Base-by-base conservation (phyloP, 2,797 vertebrate species). In the Syngnathus acus region DNA sequence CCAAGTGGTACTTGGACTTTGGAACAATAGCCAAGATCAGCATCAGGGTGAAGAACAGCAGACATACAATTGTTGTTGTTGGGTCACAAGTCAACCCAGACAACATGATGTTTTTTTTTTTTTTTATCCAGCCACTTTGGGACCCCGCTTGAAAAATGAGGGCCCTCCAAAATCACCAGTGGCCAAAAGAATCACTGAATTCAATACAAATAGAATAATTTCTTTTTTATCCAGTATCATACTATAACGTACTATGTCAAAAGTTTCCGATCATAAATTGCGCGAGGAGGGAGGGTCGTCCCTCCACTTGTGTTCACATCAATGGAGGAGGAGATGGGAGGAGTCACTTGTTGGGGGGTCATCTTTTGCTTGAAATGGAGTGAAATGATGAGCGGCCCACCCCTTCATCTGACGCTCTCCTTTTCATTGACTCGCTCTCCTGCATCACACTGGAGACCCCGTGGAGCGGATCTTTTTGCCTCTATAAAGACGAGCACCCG, bases 401-500 rank as follows among this genome's bases (percentile, higher is more conserved):
- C 87, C 87, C 82, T 81, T 85, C 77, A 86, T 74, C 86, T 78
- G 82, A 75, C 75, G 65, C 76, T 65, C 69, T 72, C 73, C 82
- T 67, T 79, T 83, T 81, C 72, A 82, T 86, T 84, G 84, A 83
- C 79, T 81, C 75, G 71, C 83, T 89, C 82, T 82, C 81, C 87
- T 79, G 87, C 84, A 90, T 89, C 91, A 90, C 84, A 87, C 85
- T 78, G 90, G 91, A 90, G 88, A 89, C 91, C 84, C 90, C 90
- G 88, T 88, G 70, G 92, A 89, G 89, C 90, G 87, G 89, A 86
- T 88, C 87, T 89, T 84, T 32, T 90, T 83, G 89, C 82, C 89
- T 88, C 88, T 92, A 92, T 92, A 92, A 91, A 92, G 90, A 87
- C 81, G 87, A 85, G 90, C 89, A 87, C 88, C 88, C 75, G 86